Base-by-base conservation (phyloP, 2,113 vertebrate species). In the Haplotaxodon microlepis region DNA sequence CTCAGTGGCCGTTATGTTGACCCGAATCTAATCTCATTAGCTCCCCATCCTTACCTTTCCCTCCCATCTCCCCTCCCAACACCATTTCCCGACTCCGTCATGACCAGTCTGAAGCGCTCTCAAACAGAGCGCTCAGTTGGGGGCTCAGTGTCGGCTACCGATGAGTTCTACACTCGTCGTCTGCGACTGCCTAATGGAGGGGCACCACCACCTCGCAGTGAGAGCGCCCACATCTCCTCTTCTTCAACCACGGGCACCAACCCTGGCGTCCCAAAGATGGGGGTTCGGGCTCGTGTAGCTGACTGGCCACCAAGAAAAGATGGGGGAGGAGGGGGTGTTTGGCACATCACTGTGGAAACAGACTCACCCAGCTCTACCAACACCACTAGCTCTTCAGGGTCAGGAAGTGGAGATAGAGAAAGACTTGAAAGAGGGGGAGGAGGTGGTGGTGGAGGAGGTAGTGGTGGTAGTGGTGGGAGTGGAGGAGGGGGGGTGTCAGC, bases 71-170 rank as follows among this genome's bases (percentile, higher is more conserved):
- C 89, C 87, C 80, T 81, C 85, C 88, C 88, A 73, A 50, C 81
- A 69, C 69, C 84, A 87, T 88, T 66, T 84, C 84, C 66, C 91
- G 86, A 93, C 93, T 93, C 92, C 95, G 96, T 90, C 96, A 99
- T 99, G 99, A 99, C 99, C 96, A 99, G 99, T 95, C 96, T 99
- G 96, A 99, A 99, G 96, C 98, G 98, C 95, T 99, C 98, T 29
- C 98, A 99, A 96, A 99, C 98, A 1, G 99, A 99, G 96, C 98
- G 98, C 95, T 97, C 98, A 6, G 97, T 99, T 61, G 97, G 98
- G 93, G 93, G 96, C 95, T 97, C 98, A 0, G 96, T 97, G 94
- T 95, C 98, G 0, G 99, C 96, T 94, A 81, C 97, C 1, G 98
- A 99, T 93, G 99, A 99, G 89, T 99, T 99, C 94, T 99, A 99